Conservation (phyloP, 2,797 vertebrate genomes). For the Mormyrops boulengeri region DNA sequence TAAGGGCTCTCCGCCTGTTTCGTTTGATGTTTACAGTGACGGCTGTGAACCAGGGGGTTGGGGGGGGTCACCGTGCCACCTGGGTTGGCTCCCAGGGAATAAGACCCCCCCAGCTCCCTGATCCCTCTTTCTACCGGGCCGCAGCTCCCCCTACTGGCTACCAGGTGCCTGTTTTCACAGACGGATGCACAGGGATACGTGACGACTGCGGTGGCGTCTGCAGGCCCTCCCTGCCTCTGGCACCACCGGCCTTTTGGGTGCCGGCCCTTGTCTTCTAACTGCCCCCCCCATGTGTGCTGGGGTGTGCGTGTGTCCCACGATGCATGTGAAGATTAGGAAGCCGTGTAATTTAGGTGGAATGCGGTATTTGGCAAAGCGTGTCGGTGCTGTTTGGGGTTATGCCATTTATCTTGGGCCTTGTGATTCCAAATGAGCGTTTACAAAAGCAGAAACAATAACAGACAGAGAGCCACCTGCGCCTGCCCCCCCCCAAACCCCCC, state of each 20-base stretch:
- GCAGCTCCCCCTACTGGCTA: not conserved
- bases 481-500: not conserved
- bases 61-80: not conserved
- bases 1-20: slow-evolving; percentile 28
- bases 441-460: slow-evolving; percentile 26
- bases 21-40: not conserved
- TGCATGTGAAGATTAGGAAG: not conserved
- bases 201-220: not conserved
- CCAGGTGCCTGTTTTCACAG: not conserved
- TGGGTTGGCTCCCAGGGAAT: not conserved
- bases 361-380: not conserved
- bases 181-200: not conserved
- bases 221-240: not conserved
- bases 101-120: not conserved
- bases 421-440: slow-evolving; percentile 27
- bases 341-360: slow-evolving; percentile 12
- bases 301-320: not conserved
- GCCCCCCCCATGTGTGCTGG: not conserved
- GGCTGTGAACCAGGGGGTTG: slow-evolving; percentile 25
- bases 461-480: slow-evolving; percentile 30
- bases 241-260: not conserved
- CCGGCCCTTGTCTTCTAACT: not conserved
- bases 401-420: slow-evolving; percentile 35
- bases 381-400: slow-evolving; percentile 21
- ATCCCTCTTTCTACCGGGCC: not conserved